Percentiles rank a stretch among this genome's conserved stretches.
Conservation (phyloP, 2,888 invertebrate genomes). For the Chorisops tibialis region DNA sequence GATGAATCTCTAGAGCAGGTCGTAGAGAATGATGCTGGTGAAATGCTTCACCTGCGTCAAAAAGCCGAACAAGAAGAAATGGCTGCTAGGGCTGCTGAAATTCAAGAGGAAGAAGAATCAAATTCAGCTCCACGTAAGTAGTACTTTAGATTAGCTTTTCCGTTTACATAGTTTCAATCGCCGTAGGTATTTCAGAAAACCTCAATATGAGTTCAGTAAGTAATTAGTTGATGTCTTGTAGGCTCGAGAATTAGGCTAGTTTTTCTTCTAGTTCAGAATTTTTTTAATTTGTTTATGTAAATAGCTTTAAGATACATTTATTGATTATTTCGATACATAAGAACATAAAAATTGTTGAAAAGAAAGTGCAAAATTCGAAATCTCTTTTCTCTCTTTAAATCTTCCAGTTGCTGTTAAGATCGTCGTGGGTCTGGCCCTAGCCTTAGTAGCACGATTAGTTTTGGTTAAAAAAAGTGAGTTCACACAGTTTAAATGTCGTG, state of each 20-base stretch:
- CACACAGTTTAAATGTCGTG: constrained; percentile 8
- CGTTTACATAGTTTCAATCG: neutral
- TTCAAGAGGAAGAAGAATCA: constrained; percentile 36
- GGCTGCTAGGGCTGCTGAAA: constrained; percentile 36
- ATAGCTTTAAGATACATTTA: neutral
- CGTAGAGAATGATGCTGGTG: constrained; percentile 48
- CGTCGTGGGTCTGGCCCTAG: constrained; percentile 78
- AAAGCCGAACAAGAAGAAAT: constrained; percentile 44
- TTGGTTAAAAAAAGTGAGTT: constrained; percentile 65
- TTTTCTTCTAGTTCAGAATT: neutral
- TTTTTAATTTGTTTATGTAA: neutral
- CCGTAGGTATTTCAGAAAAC: neutral
- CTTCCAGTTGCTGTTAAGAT: constrained; percentile 86
- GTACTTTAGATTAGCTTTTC: neutral
- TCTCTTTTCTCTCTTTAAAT: constrained; percentile 40
- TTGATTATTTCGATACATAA: neutral
- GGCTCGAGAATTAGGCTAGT: neutral
- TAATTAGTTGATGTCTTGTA: neutral
- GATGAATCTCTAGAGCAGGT: constrained; percentile 48
- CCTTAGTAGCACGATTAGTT: constrained; percentile 81
- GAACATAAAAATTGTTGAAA: constrained; percentile 15
- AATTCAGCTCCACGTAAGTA: constrained; percentile 40
- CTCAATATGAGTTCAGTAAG: neutral
- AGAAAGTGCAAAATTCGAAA: constrained; percentile 37
- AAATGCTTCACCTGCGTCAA: constrained; percentile 41